Conservation (phyloP, 2,888 invertebrate genomes). For the Ophion obscuratus region DNA sequence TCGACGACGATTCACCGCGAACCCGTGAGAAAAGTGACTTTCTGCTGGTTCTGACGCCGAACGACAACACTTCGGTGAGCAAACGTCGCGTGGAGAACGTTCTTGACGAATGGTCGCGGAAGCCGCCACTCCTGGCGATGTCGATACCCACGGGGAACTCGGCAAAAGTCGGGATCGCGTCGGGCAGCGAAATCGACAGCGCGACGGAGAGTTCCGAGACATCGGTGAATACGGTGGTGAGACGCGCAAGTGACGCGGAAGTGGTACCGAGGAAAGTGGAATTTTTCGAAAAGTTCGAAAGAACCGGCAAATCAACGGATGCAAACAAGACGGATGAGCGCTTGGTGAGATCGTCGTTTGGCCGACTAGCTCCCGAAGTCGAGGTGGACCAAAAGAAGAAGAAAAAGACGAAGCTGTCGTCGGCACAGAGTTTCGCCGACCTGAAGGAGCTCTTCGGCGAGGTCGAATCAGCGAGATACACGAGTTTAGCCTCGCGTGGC, state of each 20-base stretch:
- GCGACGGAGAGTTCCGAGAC: conserved; percentile 88
- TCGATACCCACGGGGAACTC: conserved; percentile 69
- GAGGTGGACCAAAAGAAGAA: conserved; percentile 65
- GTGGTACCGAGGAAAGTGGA: conserved; percentile 91
- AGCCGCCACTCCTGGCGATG: conserved; percentile 78
- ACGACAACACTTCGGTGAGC: conserved; percentile 75
- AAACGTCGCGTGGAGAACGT: conserved; percentile 81
- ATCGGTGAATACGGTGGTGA: conserved; percentile 89
- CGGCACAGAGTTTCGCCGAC: conserved; percentile 90
- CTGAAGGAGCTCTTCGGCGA: conserved; percentile 94
- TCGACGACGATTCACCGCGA: conserved; percentile 76
- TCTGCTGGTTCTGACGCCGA: conserved; percentile 84
- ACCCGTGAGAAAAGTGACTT: conserved; percentile 82
- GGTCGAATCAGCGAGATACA: conserved; percentile 86
- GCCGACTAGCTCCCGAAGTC: conserved; percentile 60
- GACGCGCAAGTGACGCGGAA: conserved; percentile 85
- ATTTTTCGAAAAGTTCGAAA: conserved; percentile 91
- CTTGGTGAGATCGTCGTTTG: conserved; percentile 73
- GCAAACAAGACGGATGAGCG: conserved; percentile 60
- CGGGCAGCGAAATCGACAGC: conserved; percentile 89
- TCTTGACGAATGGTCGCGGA: conserved; percentile 84
- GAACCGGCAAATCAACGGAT: conserved; percentile 84
- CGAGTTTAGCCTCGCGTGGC: conserved; percentile 84
- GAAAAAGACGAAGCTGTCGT: conserved; percentile 80
- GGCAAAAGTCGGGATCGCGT: conserved; percentile 81